These are phyloP conservation scores for Notiomystis cincta DNA, from an alignment of 2,113 vertebrate species.

Conservation along the genomic window DNA sequence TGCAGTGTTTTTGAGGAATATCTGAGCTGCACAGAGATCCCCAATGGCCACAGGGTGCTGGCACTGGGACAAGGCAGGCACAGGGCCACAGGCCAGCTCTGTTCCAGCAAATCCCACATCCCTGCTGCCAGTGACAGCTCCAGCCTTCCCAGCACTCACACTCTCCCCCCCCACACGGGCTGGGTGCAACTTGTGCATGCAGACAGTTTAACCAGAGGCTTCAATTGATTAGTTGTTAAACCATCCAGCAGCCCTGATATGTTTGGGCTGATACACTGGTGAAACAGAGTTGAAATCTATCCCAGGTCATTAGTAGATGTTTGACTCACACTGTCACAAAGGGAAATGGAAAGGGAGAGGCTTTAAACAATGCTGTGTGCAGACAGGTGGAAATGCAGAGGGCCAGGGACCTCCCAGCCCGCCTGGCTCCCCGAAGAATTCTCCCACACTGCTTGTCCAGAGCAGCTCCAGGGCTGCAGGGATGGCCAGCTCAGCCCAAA, in stretches of 20 bases:
- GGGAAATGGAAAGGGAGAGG: conserved; percentile 64
- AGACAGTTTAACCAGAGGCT: conserved; percentile 59
- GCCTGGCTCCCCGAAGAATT: neutral
- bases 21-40: neutral
- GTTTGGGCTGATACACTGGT: conserved; percentile 63
- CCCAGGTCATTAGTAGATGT: conserved; percentile 65
- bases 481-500: neutral
- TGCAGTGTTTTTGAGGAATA: neutral
- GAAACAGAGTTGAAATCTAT: conserved; percentile 70
- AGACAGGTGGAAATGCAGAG: conserved; percentile 50
- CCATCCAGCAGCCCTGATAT: conserved; percentile 59
- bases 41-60: fast-evolving
- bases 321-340: conserved; percentile 59
- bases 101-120: neutral
- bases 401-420: conserved; percentile 6
- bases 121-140: neutral
- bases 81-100: neutral
- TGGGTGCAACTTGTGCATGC: conserved; percentile 38
- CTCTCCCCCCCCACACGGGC: neutral
- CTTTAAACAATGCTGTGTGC: conserved; percentile 22
- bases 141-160: neutral
- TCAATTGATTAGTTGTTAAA: conserved; percentile 70
- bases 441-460: neutral
- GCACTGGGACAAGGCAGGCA: neutral
- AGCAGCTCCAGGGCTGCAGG: neutral